Conservation (phyloP, 2,888 invertebrate species). For the Cynaeus angustus region DNA sequence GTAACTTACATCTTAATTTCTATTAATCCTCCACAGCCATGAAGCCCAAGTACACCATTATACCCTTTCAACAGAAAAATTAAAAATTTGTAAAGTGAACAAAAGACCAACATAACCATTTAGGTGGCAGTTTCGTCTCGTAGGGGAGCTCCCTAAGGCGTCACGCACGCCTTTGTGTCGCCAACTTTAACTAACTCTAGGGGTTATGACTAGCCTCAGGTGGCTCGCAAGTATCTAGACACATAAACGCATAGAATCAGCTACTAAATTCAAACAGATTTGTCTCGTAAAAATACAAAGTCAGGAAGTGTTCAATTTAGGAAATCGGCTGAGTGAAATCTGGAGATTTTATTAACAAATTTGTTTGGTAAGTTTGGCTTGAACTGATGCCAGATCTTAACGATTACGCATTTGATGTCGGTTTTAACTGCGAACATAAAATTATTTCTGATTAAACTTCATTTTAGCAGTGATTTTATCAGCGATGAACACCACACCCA, state of each 20-base stretch:
- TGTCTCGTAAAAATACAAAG: conserved; percentile 38
- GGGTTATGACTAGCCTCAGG: conserved; percentile 56
- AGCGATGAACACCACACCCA: conserved; percentile 50
- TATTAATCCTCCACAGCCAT: conserved; percentile 55
- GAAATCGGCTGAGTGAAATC: neutral
- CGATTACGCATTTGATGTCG: conserved; percentile 16
- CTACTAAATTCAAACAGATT: conserved; percentile 50
- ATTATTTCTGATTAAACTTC: conserved; percentile 47
- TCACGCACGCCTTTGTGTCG: conserved; percentile 58
- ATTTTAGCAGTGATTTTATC: conserved; percentile 50
- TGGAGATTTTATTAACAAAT: conserved; percentile 6
- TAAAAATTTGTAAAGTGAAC: conserved; percentile 58
- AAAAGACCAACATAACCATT: conserved; percentile 60
- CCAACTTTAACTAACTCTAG: conserved; percentile 56
- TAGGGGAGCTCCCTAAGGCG: conserved; percentile 54
- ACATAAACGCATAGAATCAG: conserved; percentile 49
- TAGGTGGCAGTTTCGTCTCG: conserved; percentile 54
- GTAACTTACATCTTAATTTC: conserved; percentile 58
- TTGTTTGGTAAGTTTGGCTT: too few species aligned
- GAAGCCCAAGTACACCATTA: conserved; percentile 55
- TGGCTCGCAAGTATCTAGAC: conserved; percentile 51
- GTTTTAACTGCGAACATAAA: conserved; percentile 17
- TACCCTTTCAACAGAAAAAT: conserved; percentile 59
- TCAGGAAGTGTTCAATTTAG: conserved; percentile 14
- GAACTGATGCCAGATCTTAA: conserved; percentile 17